Percentiles rank a stretch among this genome's conserved stretches.
Evolutionary conservation across 1,140 invertebrate genomes (phyloP).

Genomic region (Nylanderia fulva): DNA sequence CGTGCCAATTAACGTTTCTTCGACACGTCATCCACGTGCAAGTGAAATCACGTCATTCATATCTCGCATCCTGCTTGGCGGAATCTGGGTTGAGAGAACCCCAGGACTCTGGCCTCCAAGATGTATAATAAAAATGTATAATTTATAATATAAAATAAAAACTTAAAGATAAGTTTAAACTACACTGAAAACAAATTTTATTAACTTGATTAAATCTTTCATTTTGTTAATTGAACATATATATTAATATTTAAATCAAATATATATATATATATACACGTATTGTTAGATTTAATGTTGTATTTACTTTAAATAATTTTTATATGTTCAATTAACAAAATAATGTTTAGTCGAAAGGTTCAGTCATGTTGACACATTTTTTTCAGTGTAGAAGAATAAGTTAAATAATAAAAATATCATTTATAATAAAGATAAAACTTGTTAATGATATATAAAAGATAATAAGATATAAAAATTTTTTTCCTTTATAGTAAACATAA

Average conservation of each 20-base stretch:
- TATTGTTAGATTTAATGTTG: no score
- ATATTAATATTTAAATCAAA: no score
- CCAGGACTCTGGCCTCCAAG: neutral
- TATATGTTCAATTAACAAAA: no score
- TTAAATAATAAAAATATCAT: neutral
- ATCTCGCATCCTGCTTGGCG: neutral
- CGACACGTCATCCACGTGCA: conserved; percentile 14
- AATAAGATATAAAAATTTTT: neutral
- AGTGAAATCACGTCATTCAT: conserved; percentile 1
- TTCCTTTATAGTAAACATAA: neutral
- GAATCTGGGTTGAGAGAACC: conserved; percentile 2
- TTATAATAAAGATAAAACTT: neutral
- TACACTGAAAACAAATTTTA: no score
- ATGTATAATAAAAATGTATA: neutral
- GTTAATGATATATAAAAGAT: neutral
- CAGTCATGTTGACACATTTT: no score
- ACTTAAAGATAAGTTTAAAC: no score
- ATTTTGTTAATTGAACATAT: no score
- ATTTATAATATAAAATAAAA: neutral
- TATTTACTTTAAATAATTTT: no score
- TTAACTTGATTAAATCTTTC: no score
- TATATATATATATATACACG: no score
- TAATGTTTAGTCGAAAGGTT: no score
- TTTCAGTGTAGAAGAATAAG: no score
- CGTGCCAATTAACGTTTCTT: conserved; percentile 44